phyloP scores from a whole-genome alignment of 2,888 invertebrate species.

The Sinotaia quadrata region DNA sequence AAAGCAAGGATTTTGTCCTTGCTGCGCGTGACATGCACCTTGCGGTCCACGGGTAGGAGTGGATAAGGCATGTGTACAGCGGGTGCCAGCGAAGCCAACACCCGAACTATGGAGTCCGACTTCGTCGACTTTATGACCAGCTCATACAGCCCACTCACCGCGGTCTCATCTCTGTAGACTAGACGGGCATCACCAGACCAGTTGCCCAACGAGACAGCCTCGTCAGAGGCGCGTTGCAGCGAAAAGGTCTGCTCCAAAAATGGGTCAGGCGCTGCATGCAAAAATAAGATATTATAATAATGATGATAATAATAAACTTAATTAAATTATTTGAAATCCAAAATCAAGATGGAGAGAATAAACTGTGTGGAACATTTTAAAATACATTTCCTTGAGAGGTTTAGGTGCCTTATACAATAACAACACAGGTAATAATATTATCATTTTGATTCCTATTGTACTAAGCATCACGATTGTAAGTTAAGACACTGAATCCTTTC shows the following conservation, averaged over 20 bases:
- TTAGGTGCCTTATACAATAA: too few relatives aligned
- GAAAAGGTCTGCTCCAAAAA: slow-evolving; percentile 24
- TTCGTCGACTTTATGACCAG: slow-evolving; percentile 55
- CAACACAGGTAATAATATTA: too few relatives aligned
- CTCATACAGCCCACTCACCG: slow-evolving; percentile 51
- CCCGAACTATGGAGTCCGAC: slow-evolving; percentile 57
- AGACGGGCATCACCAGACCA: slow-evolving; percentile 28
- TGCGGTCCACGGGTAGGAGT: slow-evolving; percentile 43
- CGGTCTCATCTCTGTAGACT: slow-evolving; percentile 24
- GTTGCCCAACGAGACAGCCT: slow-evolving; percentile 24
- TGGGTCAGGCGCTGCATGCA: slow-evolving; percentile 25
- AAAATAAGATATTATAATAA: neutral
- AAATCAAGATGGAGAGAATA: neutral
- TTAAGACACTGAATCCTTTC: too few relatives aligned
- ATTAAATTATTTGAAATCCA: neutral
- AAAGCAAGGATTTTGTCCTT: slow-evolving; percentile 12
- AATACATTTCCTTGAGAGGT: too few relatives aligned
- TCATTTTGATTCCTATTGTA: too few relatives aligned
- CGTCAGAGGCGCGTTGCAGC: slow-evolving; percentile 14
- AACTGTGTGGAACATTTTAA: neutral
- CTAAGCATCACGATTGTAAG: too few relatives aligned
- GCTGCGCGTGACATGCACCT: slow-evolving; percentile 40
- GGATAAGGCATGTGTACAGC: slow-evolving; percentile 48
- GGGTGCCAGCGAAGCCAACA: slow-evolving; percentile 58
- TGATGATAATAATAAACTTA: neutral